Base-by-base conservation (phyloP, 53 echinoderm and acorn worm genomes). In the Hippasteria phrygiana region DNA sequence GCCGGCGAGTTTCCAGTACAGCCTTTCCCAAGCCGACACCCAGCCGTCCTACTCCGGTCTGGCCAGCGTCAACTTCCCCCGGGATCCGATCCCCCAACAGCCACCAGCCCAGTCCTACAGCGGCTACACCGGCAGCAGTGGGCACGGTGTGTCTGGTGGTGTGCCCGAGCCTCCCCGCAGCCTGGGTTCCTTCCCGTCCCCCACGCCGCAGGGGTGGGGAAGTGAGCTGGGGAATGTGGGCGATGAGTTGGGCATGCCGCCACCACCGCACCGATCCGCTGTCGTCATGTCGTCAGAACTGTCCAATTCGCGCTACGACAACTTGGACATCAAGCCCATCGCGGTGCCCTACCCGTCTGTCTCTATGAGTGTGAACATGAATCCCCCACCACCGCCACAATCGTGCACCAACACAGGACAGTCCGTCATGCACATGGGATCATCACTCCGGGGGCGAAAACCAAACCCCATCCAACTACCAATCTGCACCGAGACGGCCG, bases 171-270 rank as follows among this genome's bases (percentile, higher is more conserved):
- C 85, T 71, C 71, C 85, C 85, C 85, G 85, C 71, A 85, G 85
- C 85, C 85, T 85, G 70, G 85, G 85, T 35, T 85, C 85, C 70
- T 85, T 85, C 85, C 85, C 85, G 18, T 85, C 85, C 70, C 51
- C 85, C 40, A 70, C 85, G 70, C 85, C 85, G 85, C 85, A 69
- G 53, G 85, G 85, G 24, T 85, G 85, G 85, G 85, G 29, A 22
- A 90, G 90, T 73, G 90, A 90, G 90, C 82, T 90, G 47, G 90
- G 90, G 85, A 85, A 82, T 82, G 90, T 90, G 90, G 82, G 72
- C 46, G 73, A 82, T 43, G 90, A 90, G 82, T 62, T 90, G 73
- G 90, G 90, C 6, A 46, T 89, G 59, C 90, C 90, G 50, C 69
- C 85, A 18, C 50, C 79, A 37, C 70, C 85, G 37, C 85, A 46